Conservation (phyloP, 2,113 vertebrate species). For the Nycticebus coucang region DNA sequence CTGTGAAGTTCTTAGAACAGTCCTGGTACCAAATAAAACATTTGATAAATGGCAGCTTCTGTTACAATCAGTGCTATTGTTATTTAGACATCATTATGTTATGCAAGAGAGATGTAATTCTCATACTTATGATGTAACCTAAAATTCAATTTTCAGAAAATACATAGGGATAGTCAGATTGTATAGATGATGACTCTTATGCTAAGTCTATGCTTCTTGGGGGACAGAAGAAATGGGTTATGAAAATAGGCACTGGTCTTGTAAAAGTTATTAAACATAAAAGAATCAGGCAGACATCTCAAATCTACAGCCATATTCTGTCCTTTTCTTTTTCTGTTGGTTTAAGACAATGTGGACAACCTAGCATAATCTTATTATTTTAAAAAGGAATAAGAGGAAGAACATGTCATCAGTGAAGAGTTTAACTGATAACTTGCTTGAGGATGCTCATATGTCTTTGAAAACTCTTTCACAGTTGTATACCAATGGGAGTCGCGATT, state of each 20-base stretch:
- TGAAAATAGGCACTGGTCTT: neutral
- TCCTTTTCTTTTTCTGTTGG: neutral
- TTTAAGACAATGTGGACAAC: neutral
- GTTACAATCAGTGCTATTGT: neutral
- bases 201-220: neutral
- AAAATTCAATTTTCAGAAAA: neutral
- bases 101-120: neutral
- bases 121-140: neutral
- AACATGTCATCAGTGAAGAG: neutral
- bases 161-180: neutral
- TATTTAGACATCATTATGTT: no score
- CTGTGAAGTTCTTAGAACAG: neutral
- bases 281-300: neutral
- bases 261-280: no score
- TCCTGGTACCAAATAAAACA: neutral
- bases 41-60: neutral
- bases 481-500: no score
- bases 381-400: neutral
- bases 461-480: neutral
- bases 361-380: neutral
- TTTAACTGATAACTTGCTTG: neutral
- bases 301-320: neutral
- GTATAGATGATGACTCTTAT: neutral
- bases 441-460: neutral
- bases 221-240: neutral